Conservation (phyloP, 1,140 invertebrate genomes). For the Rhyacophila brunnea region DNA sequence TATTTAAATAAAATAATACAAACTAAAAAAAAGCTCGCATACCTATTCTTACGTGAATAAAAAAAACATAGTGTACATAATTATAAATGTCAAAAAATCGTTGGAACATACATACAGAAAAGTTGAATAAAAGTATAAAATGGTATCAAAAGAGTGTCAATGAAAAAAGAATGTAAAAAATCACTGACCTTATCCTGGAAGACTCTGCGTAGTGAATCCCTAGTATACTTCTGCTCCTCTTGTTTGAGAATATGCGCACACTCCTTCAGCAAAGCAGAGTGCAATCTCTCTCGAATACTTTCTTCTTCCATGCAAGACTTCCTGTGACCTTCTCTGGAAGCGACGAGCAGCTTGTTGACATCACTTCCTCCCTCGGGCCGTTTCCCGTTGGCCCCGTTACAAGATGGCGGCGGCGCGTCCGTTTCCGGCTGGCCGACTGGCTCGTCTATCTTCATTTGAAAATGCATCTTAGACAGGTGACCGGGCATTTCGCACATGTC, state of each 20-base stretch:
- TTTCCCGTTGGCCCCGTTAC: slow-evolving; percentile 6
- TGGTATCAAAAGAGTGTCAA: too few relatives aligned
- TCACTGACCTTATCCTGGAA: slow-evolving; percentile 65
- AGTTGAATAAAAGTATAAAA: too few relatives aligned
- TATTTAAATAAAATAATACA: too few relatives aligned
- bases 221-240: slow-evolving; percentile 56
- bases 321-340: slow-evolving; percentile 39
- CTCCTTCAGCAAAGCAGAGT: slow-evolving; percentile 58
- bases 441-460: slow-evolving; percentile 17
- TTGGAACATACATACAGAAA: too few relatives aligned
- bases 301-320: slow-evolving; percentile 69
- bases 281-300: slow-evolving; percentile 58
- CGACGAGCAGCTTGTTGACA: not conserved
- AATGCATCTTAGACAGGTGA: slow-evolving; percentile 3
- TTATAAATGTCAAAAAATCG: too few relatives aligned
- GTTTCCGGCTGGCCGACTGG: not conserved
- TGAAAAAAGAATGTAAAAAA: too few relatives aligned
- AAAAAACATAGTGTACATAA: too few relatives aligned
- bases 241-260: slow-evolving; percentile 62
- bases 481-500: not conserved
- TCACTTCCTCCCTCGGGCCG: not conserved
- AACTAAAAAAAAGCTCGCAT: too few relatives aligned
- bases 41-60: too few relatives aligned
- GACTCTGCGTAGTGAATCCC: slow-evolving; percentile 60
- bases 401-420: not conserved